Conservation (phyloP, 1,140 invertebrate genomes). For the Lasaia peninsularis region DNA sequence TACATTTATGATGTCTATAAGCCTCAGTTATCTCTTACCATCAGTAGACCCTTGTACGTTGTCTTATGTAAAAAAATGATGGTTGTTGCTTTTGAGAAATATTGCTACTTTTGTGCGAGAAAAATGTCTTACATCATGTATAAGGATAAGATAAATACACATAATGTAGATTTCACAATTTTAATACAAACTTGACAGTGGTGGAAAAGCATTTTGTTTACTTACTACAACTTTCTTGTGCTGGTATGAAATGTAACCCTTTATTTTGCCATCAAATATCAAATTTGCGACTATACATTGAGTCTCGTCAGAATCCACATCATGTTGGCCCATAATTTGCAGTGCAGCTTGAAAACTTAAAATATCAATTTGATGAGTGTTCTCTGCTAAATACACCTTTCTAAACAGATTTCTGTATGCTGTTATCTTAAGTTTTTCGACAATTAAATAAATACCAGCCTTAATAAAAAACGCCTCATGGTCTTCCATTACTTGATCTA, state of each 20-base stretch:
- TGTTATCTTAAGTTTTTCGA: conserved; percentile 97
- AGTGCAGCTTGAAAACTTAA: conserved; percentile 89
- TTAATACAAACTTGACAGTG: conserved; percentile 78
- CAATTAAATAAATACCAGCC: conserved; percentile 96
- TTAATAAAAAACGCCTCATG: conserved; percentile 96
- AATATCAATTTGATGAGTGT: conserved; percentile 95
- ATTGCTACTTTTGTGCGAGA: not conserved
- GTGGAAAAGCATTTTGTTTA: conserved; percentile 97
- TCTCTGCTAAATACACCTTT: conserved; percentile 92
- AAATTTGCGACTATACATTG: conserved; percentile 97
- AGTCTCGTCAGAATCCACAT: conserved; percentile 95
- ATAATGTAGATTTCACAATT: not conserved
- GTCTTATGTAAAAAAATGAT: too few relatives aligned
- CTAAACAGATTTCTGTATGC: conserved; percentile 98
- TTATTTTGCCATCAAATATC: conserved; percentile 95
- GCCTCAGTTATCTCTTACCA: too few relatives aligned
- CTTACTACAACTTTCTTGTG: conserved; percentile 98
- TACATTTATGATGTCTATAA: too few relatives aligned
- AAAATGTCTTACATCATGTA: not conserved
- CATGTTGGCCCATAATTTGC: conserved; percentile 87
- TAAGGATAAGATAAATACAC: not conserved
- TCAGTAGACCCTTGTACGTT: too few relatives aligned
- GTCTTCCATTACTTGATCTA: conserved; percentile 90
- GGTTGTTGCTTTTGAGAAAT: too few relatives aligned
- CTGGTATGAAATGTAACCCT: conserved; percentile 98